phyloP scores from a whole-genome alignment of 2,888 invertebrate genomes.

The Temnothorax rugatulus region DNA sequence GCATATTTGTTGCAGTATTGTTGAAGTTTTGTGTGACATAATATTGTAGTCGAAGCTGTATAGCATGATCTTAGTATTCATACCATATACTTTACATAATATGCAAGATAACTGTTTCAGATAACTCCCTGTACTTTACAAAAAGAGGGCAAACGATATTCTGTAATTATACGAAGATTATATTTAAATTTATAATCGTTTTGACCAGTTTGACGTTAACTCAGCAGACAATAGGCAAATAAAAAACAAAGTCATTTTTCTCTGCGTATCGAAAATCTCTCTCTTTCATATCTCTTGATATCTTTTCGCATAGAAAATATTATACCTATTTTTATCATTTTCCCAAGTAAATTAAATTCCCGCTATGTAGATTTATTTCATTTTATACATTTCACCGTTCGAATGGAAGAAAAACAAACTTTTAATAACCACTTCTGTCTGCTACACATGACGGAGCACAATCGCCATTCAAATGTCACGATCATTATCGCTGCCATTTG shows the following conservation, averaged over 20 bases:
- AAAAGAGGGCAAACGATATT: constrained; percentile 16
- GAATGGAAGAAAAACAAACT: background rate
- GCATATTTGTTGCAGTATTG: constrained; percentile 9
- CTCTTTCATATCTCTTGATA: too few relatives aligned
- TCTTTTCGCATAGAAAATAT: background rate
- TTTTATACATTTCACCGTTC: background rate
- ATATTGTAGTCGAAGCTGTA: constrained; percentile 33
- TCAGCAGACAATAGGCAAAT: background rate
- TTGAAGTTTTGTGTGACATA: constrained; percentile 20
- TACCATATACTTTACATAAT: constrained; percentile 34
- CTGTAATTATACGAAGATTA: background rate
- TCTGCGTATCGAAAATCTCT: background rate
- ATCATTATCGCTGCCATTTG: constrained; percentile 13
- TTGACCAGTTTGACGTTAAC: background rate
- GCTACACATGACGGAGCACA: background rate
- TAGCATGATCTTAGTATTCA: constrained; percentile 47
- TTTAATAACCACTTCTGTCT: background rate
- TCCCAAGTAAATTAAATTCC: background rate
- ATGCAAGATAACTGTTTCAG: constrained; percentile 33
- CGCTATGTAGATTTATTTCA: background rate
- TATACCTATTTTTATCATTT: background rate
- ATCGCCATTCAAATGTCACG: constrained; percentile 1
- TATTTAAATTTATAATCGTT: constrained; percentile 31
- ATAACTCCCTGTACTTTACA: constrained; percentile 5
- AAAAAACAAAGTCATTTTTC: constrained; percentile 1